These are phyloP conservation scores for Ochropleura plecta DNA, from an alignment of 2,888 invertebrate species.

Conservation along the genomic window DNA sequence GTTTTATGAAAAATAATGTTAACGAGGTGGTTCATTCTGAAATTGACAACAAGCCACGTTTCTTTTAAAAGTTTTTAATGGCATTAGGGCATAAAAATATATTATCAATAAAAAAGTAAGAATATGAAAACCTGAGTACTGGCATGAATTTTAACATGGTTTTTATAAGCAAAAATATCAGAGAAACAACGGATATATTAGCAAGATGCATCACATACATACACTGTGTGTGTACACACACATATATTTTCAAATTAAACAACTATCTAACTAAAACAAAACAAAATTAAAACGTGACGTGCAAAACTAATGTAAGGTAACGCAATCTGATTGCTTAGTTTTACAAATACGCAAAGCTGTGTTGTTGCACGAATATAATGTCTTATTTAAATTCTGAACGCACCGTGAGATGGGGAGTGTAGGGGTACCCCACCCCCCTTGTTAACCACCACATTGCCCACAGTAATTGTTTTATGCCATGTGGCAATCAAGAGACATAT, in stretches of 20 bases:
- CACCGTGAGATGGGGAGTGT: conserved; percentile 20
- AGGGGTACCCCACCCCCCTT: conserved; percentile 13
- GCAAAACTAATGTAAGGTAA: conserved; percentile 27
- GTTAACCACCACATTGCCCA: conserved; percentile 52
- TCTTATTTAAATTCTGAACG: conserved; percentile 58
- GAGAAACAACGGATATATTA: not conserved
- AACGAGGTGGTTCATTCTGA: not conserved
- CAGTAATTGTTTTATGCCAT: conserved; percentile 64
- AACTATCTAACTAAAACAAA: not conserved
- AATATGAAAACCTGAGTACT: not conserved
- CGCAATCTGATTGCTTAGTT: conserved; percentile 33
- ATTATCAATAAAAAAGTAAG: not conserved
- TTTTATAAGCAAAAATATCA: not conserved
- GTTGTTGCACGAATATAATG: conserved; percentile 43
- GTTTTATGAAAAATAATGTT: not conserved
- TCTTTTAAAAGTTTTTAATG: not conserved
- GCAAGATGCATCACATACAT: conserved; percentile 9
- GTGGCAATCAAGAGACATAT: conserved; percentile 52
- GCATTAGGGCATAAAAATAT: not conserved
- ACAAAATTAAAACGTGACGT: conserved; percentile 4
- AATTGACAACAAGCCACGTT: not conserved
- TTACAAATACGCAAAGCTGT: conserved; percentile 31
- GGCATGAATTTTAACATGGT: not conserved
- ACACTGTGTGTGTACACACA: no score
- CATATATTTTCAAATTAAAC: conserved; percentile 1